Evolutionary conservation across 1,140 invertebrate species (phyloP), one percentile per base, ranked within the genome.

Genomic region (Rhysida immarginata): DNA sequence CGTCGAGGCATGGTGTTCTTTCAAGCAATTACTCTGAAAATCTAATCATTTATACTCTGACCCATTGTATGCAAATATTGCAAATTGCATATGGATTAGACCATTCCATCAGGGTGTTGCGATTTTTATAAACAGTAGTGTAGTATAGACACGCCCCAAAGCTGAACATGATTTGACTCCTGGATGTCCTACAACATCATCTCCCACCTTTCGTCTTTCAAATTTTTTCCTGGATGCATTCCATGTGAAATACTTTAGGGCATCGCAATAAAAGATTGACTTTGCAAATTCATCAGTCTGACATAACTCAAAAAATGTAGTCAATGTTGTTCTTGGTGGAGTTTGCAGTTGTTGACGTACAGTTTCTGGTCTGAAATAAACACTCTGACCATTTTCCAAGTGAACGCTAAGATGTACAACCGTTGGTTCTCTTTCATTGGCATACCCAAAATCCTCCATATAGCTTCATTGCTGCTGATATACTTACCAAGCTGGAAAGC

Each of bases 341-440:
- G 20, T 60, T 56, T 2, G 55, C 23, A 11, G 58, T 18, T 25
- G 25, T 8, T 56, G 24, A n/a, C 16, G 21, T 16, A 49, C 51
- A 42, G 56, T 59, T 42, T 49, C 43, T 2, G 14, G 25, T 2
- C 26, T 63, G 43, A 62, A 63, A 27, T 62, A 62, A 26, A 60
- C 50, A 48, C 55, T 44, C 49, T 64, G 59, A 2, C 60, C 60
- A 43, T 64, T 62, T 62, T 71, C 64, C n/a, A 77, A 58, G 68
- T 77, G 72, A 11, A 76, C 71, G 2, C 63, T 63, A 27, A 76
- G 62, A 59, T 72, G 68, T 35, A 67, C 44, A 58, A 75, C 65
- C 41, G 67, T 51, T 45, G 69, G 67, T 59, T 66, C 60, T 26
- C 70, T 52, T 63, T 75, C 67, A 65, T 62, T 14, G 53, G 44